phyloP scores from a whole-genome alignment of 1,140 invertebrate genomes.

The Leucophenga varia region DNA sequence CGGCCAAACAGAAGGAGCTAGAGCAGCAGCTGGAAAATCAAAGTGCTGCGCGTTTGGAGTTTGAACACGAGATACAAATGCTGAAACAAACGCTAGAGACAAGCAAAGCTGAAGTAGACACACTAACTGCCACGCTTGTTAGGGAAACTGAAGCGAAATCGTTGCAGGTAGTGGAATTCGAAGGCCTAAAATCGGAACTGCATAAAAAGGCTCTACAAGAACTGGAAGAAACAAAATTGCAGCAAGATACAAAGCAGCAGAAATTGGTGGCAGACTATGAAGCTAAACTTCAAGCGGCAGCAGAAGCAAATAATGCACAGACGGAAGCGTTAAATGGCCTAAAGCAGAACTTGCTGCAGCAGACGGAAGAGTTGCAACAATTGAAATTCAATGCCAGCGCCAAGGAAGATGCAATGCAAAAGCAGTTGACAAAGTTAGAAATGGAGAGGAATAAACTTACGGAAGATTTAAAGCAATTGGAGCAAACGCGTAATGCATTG shows the following conservation, averaged over 20 bases:
- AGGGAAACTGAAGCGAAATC: not conserved
- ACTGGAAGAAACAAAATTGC: slow-evolving; percentile 6
- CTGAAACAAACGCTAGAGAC: slow-evolving; percentile 24
- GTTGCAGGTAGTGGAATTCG: slow-evolving; percentile 7
- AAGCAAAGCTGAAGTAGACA: slow-evolving; percentile 16
- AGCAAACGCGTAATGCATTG: too few relatives aligned
- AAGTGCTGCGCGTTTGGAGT: slow-evolving; percentile 24
- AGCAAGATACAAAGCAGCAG: slow-evolving; percentile 9
- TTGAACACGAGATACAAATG: slow-evolving; percentile 31
- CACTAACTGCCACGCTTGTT: slow-evolving; percentile 5
- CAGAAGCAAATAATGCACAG: slow-evolving; percentile 7
- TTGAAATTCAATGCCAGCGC: too few relatives aligned
- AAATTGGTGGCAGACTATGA: slow-evolving; percentile 22
- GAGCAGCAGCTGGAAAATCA: slow-evolving; percentile 27
- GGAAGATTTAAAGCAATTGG: slow-evolving; percentile 11
- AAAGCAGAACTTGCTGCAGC: slow-evolving; percentile 21
- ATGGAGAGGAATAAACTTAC: slow-evolving; percentile 16
- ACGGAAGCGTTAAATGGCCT: slow-evolving; percentile 17
- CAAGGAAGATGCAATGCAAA: too few relatives aligned
- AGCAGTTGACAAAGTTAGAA: slow-evolving; percentile 25
- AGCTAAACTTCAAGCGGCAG: slow-evolving; percentile 12
- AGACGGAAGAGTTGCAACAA: too few relatives aligned
- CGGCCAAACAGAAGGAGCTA: slow-evolving; percentile 25
- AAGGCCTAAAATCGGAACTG: slow-evolving; percentile 4
- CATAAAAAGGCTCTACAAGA: not conserved